Base-by-base conservation (phyloP, 2,888 invertebrate genomes). In the Geophilus truncorum region DNA sequence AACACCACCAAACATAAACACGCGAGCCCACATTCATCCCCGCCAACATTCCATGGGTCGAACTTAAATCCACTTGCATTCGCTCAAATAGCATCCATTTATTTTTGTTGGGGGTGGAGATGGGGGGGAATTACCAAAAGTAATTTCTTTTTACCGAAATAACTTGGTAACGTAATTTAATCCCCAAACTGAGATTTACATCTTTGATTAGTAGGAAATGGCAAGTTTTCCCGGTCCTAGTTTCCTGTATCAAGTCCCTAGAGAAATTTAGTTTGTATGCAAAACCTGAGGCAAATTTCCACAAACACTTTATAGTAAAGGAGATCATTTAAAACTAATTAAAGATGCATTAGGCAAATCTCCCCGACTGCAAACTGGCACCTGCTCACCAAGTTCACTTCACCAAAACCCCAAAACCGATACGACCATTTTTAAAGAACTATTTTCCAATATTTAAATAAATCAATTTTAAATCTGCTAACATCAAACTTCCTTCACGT, bases 1-100 rank as follows among this genome's bases (percentile, higher is more conserved):
- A 70, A 70, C 70, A 70, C 70, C 70, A 70, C 70, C 70, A 70
- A 70, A 70, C 70, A 70, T 70, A 70, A 70, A 70, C 70, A 25
- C 70, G 4, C 9, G 28, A 70, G 12, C 70, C 70, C 70, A n/a
- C 70, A 70, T 28, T 25, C 25, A 70, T 70, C 70, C 25, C 25
- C 70, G n/a, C 70, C 10, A 28, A 28, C 5, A 70, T 70, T 70
- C 25, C 70, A 9, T 25, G 12, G 70, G 25, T 70, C 70, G 28
- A 70, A 70, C n/a, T n/a, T n/a, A n/a, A n/a, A n/a, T n/a, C n/a
- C n/a, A n/a, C n/a, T n/a, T n/a, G n/a, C n/a, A n/a, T n/a, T n/a
- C n/a, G n/a, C n/a, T n/a, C n/a, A n/a, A n/a, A n/a, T n/a, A n/a
- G n/a, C n/a, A n/a, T n/a, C n/a, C n/a, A n/a, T n/a, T n/a, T n/a